These are phyloP conservation scores for Strix occidentalis DNA, from an alignment of 2,797 vertebrate species.

Conservation along the genomic window DNA sequence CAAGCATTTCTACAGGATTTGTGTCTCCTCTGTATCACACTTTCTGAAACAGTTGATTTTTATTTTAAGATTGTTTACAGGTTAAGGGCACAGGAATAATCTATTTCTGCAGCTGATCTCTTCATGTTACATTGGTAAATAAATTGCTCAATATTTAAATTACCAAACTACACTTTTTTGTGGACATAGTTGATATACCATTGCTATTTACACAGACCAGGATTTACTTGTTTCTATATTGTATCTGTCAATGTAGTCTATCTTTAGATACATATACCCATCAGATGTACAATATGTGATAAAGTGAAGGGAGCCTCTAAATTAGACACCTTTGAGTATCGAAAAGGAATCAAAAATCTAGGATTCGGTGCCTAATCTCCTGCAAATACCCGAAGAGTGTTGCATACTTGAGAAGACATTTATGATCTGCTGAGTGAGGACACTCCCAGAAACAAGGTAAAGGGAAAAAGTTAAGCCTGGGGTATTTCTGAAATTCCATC, in stretches of 20 bases:
- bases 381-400: neutral
- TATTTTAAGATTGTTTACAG: neutral
- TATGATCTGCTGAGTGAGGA: neutral
- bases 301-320: neutral
- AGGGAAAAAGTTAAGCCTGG: neutral
- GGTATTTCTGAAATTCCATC: conserved; percentile 18
- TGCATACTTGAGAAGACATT: neutral
- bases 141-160: neutral
- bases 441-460: neutral
- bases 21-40: neutral
- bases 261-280: neutral
- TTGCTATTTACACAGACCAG: neutral
- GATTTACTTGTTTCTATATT: neutral
- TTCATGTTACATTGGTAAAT: neutral
- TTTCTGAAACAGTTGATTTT: neutral
- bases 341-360: neutral
- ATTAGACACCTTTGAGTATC: neutral
- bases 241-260: neutral
- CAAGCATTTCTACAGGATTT: neutral
- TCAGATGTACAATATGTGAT: neutral
- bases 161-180: neutral
- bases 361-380: neutral
- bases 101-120: neutral
- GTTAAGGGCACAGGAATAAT: neutral
- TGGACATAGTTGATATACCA: neutral